Percentiles rank a stretch among this genome's conserved stretches.
These are phyloP conservation scores for Elanoides forficatus DNA, from an alignment of 2,113 vertebrate genomes.

Conservation along the genomic window DNA sequence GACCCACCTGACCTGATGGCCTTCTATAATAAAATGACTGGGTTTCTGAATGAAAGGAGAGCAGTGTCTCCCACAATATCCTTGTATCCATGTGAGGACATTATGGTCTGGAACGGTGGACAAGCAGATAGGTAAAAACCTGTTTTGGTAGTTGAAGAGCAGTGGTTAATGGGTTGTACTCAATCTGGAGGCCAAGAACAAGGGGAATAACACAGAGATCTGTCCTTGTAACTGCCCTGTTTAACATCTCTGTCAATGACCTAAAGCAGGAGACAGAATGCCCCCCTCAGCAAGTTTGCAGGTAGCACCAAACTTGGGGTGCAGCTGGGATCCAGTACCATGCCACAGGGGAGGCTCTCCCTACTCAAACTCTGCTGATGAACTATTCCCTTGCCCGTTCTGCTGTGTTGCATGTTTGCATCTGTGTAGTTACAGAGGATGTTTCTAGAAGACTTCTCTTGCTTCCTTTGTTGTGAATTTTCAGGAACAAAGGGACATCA, in stretches of 20 bases:
- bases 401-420: background rate
- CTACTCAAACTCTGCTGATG: background rate
- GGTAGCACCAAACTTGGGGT: background rate
- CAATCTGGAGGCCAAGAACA: background rate
- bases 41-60: background rate
- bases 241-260: background rate
- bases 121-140: background rate
- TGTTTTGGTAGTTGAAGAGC: background rate
- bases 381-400: background rate
- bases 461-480: background rate
- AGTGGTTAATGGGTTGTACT: background rate
- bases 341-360: background rate
- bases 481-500: background rate
- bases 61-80: background rate
- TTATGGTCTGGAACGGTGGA: background rate
- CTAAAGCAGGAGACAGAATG: background rate
- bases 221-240: background rate
- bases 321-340: background rate
- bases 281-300: background rate
- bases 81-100: background rate
- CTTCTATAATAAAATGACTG: background rate
- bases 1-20: background rate
- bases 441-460: background rate
- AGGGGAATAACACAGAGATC: background rate
- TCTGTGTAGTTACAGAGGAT: background rate